These are phyloP conservation scores for Drosophila ambigua DNA, from an alignment of 1,140 invertebrate genomes.

Conservation along the genomic window DNA sequence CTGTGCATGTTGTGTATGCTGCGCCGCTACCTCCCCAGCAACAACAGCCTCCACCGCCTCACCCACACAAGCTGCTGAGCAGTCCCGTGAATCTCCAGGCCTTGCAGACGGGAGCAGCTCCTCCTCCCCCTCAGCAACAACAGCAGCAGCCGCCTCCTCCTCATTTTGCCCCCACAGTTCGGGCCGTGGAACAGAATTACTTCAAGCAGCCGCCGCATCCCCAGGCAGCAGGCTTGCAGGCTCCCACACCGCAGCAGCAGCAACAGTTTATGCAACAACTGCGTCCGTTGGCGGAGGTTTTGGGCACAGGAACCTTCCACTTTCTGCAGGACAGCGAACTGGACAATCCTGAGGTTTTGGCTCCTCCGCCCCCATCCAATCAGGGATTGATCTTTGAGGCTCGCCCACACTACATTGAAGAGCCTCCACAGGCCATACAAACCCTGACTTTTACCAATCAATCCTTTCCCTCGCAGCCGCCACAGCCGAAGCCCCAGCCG, in stretches of 20 bases:
- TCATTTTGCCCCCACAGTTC: slow-evolving; percentile 84
- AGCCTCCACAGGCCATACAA: slow-evolving; percentile 85
- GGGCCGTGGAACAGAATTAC: slow-evolving; percentile 86
- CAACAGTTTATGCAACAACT: slow-evolving; percentile 84
- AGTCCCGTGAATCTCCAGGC: slow-evolving; percentile 76
- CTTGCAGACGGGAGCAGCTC: slow-evolving; percentile 51
- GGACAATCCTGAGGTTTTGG: slow-evolving; percentile 86
- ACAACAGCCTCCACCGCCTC: slow-evolving; percentile 46
- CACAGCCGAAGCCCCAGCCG: slow-evolving; percentile 51
- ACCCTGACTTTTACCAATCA: slow-evolving; percentile 92
- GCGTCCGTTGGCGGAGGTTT: slow-evolving; percentile 89
- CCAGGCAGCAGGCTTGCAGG: slow-evolving; percentile 67
- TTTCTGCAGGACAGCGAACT: slow-evolving; percentile 91
- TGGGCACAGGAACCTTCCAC: slow-evolving; percentile 88
- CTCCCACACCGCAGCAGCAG: slow-evolving; percentile 61
- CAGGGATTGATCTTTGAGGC: slow-evolving; percentile 63
- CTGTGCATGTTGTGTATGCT: slow-evolving; percentile 78
- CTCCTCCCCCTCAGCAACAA: slow-evolving; percentile 38
- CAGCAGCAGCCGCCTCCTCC: slow-evolving; percentile 35
- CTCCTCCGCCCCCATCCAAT: slow-evolving; percentile 53
- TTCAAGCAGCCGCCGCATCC: slow-evolving; percentile 85
- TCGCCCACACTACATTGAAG: slow-evolving; percentile 60
- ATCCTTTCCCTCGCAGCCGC: slow-evolving; percentile 86
- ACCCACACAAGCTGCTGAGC: slow-evolving; percentile 67
- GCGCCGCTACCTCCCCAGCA: slow-evolving; percentile 80